These are phyloP conservation scores for Smittia sp. DNA, from an alignment of 2,888 invertebrate genomes.

Conservation along the genomic window DNA sequence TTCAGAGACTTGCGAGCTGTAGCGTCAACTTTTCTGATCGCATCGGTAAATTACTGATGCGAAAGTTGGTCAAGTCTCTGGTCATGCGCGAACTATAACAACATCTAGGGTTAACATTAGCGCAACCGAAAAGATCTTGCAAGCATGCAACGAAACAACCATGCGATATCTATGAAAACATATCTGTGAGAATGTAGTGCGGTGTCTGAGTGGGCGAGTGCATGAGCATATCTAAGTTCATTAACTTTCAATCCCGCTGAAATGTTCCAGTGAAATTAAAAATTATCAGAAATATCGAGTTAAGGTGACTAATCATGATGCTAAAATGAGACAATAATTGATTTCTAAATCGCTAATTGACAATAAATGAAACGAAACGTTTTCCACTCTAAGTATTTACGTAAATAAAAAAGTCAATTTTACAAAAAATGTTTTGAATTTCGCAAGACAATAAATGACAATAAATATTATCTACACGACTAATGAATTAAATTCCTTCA, in stretches of 20 bases:
- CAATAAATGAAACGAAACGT: not conserved
- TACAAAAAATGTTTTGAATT: too few relatives aligned
- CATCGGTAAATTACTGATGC: too few relatives aligned
- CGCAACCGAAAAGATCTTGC: slow-evolving; percentile 42
- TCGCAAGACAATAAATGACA: too few relatives aligned
- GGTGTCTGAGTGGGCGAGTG: slow-evolving; percentile 41
- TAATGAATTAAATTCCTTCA: too few relatives aligned
- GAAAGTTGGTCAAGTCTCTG: slow-evolving; percentile 18
- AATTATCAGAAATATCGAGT: not conserved
- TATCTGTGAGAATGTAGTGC: slow-evolving; percentile 49
- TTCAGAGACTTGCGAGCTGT: too few relatives aligned
- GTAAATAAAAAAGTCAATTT: too few relatives aligned
- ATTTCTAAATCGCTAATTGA: not conserved
- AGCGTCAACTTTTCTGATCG: too few relatives aligned
- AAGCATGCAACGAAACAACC: slow-evolving; percentile 46
- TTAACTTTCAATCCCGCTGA: too few relatives aligned
- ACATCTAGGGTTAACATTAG: slow-evolving; percentile 41
- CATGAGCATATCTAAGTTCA: slow-evolving; percentile 24
- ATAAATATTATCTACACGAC: too few relatives aligned
- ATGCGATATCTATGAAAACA: slow-evolving; percentile 55
- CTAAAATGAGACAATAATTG: not conserved
- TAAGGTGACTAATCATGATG: not conserved
- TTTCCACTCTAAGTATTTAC: not conserved
- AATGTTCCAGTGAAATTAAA: not conserved
- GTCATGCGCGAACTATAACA: slow-evolving; percentile 35